Evolutionary conservation across 2,888 invertebrate species (phyloP), one percentile per base, ranked within the genome.

Genomic region (Agriotes lineatus): DNA sequence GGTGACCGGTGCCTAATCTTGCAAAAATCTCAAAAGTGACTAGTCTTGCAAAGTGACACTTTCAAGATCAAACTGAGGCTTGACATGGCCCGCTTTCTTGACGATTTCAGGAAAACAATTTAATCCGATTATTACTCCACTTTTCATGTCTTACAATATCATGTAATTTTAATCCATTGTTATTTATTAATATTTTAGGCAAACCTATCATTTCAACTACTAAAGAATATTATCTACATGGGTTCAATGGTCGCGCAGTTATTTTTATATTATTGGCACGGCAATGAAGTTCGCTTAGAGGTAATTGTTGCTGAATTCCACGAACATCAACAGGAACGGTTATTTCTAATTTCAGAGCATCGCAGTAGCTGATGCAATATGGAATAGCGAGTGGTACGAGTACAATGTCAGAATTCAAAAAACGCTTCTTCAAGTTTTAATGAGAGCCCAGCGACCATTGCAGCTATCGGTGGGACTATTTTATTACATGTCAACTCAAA

Each of bases 401-500:
- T 64, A 33, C 33, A 45, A 19, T 12, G 7, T n/a, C 1, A 64
- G 39, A 16, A n/a, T 16, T 2, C 42, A 33, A 20, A 25, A 45
- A 6, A 44, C 39, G 0, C 42, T 54, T 10, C 14, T 44, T 10
- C 18, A 18, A 3, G 16, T 64, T 12, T 25, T 64, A 45, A 9
- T 64, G 18, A 19, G 56, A 16, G 30, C 64, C 9, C 57, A 45
- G 22, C 25, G 18, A 20, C 45, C 64, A 1, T 20, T 64, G 0
- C 30, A 2, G n/a, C 18, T 64, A 14, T 18, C 20, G 0, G 45
- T 64, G 4, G 64, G 64, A 2, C 25, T 44, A 1, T 64, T 64
- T 57, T 57, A 56, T 25, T 12, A 10, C 33, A 64, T 64, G 64
- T 64, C 64, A 2, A 54, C 42, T 5, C n/a, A 33, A 30, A 64